A percentile compares a stretch with the other conserved stretches of the same genome.
Conservation (phyloP, 2,888 invertebrate species). For the Acleris cristana region DNA sequence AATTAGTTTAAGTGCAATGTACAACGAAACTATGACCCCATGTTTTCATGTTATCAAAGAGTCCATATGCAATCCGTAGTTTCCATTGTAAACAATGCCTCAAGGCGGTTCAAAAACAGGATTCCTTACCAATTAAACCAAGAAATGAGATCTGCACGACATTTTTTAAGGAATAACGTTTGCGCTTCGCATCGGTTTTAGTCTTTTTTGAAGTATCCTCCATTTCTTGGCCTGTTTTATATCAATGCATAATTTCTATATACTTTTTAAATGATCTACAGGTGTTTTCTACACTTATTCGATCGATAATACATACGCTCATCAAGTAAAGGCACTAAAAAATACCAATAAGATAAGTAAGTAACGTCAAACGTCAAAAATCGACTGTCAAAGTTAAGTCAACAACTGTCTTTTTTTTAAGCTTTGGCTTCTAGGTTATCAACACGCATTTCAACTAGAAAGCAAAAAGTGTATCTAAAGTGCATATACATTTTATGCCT, state of each 20-base stretch:
- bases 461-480: no score
- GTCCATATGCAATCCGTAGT: no score
- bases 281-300: conserved; percentile 19
- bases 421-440: no score
- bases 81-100: background rate
- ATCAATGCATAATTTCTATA: background rate
- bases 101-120: background rate
- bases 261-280: background rate
- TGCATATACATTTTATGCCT: no score
- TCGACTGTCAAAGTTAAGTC: no score
- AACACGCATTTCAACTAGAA: no score
- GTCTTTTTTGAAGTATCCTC: conserved; percentile 45
- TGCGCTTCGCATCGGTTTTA: conserved; percentile 21
- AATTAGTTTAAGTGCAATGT: no score
- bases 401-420: no score
- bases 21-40: no score
- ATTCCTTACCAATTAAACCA: conserved; percentile 23
- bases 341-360: no score
- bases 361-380: no score
- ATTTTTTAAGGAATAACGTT: conserved; percentile 18
- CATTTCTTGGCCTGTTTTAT: conserved; percentile 36
- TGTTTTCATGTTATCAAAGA: no score
- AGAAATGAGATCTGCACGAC: conserved; percentile 18
- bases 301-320: background rate
- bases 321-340: background rate